These are phyloP conservation scores for Heliconius nattereri DNA, from an alignment of 1,140 invertebrate genomes.

Conservation along the genomic window DNA sequence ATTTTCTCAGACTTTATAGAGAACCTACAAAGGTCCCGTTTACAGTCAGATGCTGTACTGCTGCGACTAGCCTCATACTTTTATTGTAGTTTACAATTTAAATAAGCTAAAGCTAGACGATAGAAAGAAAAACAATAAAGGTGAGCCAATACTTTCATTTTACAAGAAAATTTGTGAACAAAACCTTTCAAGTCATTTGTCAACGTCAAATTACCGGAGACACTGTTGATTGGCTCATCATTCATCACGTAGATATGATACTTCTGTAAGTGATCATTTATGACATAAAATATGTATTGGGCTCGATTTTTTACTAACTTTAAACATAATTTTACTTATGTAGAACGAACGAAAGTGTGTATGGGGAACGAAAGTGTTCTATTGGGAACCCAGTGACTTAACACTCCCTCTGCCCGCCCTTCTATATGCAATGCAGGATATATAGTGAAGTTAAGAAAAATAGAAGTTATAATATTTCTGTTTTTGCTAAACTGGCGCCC, in stretches of 20 bases:
- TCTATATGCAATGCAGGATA: no score
- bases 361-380: no score
- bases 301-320: not conserved
- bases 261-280: slow-evolving; percentile 12
- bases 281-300: not conserved
- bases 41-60: no score
- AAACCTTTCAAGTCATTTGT: slow-evolving; percentile 36
- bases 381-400: no score
- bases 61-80: no score
- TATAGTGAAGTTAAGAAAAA: no score
- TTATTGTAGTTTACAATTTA: no score
- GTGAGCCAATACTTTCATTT: not conserved
- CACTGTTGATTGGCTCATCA: slow-evolving; percentile 27
- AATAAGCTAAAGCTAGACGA: not conserved
- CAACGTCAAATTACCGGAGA: slow-evolving; percentile 38
- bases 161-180: slow-evolving; percentile 15
- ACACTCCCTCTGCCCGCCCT: no score
- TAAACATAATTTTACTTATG: not conserved
- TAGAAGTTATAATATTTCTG: not conserved
- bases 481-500: not conserved
- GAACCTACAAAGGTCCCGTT: no score
- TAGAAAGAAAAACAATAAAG: not conserved
- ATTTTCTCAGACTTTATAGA: no score
- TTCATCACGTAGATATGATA: slow-evolving; percentile 27
- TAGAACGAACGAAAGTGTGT: no score